Evolutionary conservation across 2,888 invertebrate species (phyloP).

Genomic region (Lagria hirta): DNA sequence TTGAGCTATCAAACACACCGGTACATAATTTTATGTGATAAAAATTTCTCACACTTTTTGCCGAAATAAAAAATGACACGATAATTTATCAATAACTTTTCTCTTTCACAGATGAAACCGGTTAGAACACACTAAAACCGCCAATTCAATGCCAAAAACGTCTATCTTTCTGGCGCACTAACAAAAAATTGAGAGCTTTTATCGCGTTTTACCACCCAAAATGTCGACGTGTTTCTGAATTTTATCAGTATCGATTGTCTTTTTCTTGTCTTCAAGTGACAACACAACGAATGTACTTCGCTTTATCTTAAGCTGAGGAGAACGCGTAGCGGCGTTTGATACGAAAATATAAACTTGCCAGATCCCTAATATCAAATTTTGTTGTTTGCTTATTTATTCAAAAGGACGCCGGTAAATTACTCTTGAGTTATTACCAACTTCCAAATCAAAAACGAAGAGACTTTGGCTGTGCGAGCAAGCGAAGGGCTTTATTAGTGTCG

Average conservation of each 20-base stretch:
- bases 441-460: too few relatives aligned
- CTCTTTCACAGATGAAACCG: too few relatives aligned
- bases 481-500: conserved; percentile 1
- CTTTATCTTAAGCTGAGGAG: conserved; percentile 10
- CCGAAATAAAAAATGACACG: too few relatives aligned
- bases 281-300: not conserved
- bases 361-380: conserved; percentile 10
- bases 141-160: too few relatives aligned
- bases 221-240: conserved; percentile 18
- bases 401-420: conserved; percentile 3
- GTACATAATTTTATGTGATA: too few relatives aligned
- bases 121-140: too few relatives aligned
- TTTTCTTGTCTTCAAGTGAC: not conserved
- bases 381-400: conserved; percentile 10
- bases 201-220: conserved; percentile 15
- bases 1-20: too few relatives aligned
- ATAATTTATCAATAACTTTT: too few relatives aligned
- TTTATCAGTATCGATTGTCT: conserved; percentile 22
- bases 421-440: conserved; percentile 6
- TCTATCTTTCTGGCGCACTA: too few relatives aligned
- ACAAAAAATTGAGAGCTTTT: conserved; percentile 19
- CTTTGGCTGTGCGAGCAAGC: too few relatives aligned
- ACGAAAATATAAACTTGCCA: conserved; percentile 4
- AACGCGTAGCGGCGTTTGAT: conserved; percentile 8
- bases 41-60: too few relatives aligned